Evolutionary conservation across 2,113 vertebrate genomes (phyloP).

Genomic region (Tauraco erythrolophus): DNA sequence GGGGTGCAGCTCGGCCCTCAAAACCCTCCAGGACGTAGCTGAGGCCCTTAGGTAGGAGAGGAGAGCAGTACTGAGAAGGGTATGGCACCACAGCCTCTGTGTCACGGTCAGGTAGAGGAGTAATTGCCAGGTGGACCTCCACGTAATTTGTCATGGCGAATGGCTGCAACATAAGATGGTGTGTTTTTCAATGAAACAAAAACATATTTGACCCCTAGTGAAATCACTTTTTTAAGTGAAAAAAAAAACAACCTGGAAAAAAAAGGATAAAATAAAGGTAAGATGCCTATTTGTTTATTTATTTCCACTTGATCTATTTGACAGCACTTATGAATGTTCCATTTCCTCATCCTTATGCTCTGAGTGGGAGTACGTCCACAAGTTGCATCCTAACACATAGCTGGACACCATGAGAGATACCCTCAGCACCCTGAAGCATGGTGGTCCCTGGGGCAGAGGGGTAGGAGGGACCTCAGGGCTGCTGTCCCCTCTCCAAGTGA

Average conservation of each 20-base stretch:
- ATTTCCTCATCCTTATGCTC: not conserved
- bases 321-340: not conserved
- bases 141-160: not conserved
- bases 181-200: not conserved
- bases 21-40: not conserved
- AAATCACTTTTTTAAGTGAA: not conserved
- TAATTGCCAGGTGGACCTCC: fast-evolving
- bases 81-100: fast-evolving
- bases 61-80: not conserved
- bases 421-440: fast-evolving
- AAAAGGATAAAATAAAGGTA: not conserved
- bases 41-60: not conserved
- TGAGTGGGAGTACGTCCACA: not conserved
- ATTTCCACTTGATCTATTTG: not conserved
- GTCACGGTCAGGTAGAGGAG: fast-evolving
- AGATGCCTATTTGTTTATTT: not conserved
- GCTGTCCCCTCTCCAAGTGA: not conserved
- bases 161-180: not conserved
- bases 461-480: not conserved
- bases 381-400: not conserved
- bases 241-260: no score
- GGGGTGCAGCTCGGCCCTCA: not conserved
- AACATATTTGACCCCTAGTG: not conserved
- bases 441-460: not conserved
- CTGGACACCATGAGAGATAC: no score